Percentiles rank a stretch among this genome's conserved stretches.
Conservation (phyloP, 2,113 vertebrate genomes). For the Paracyprichromis sp. region DNA sequence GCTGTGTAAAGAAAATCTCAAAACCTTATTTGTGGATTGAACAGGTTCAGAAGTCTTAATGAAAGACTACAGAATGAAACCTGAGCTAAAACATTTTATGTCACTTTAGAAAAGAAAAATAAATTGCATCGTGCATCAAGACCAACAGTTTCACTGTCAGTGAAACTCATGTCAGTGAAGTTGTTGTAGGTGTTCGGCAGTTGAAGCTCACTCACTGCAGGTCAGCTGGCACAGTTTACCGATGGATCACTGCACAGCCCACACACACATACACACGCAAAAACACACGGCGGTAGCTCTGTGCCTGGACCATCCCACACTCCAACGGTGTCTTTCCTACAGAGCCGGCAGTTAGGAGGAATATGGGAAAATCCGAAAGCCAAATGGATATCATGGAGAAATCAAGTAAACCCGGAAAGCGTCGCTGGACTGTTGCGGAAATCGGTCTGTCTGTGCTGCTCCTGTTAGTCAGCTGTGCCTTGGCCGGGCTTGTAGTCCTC, state of each 20-base stretch:
- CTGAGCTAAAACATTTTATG: neutral
- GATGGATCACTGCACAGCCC: conserved; percentile 47
- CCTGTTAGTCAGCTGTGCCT: conserved; percentile 80
- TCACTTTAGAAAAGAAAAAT: neutral
- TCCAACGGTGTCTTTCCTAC: conserved; percentile 28
- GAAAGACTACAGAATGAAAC: neutral
- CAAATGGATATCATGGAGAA: conserved; percentile 89
- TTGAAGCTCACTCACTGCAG: conserved; percentile 44
- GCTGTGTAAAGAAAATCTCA: neutral
- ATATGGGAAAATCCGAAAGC: conserved; percentile 88
- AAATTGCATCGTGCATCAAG: neutral
- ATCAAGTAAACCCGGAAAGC: conserved; percentile 73
- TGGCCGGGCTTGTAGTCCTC: conserved; percentile 81
- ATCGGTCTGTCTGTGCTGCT: conserved; percentile 78
- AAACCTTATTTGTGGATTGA: neutral
- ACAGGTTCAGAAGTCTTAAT: neutral
- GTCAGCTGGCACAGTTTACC: conserved; percentile 49
- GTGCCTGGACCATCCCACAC: conserved; percentile 41
- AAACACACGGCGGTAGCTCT: conserved; percentile 7
- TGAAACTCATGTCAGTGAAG: conserved; percentile 29
- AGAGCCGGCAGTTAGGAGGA: conserved; percentile 64
- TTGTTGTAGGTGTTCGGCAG: conserved; percentile 56
- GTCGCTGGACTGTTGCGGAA: conserved; percentile 74
- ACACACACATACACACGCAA: conserved; percentile 23
- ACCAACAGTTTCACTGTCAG: conserved; percentile 6